These are phyloP conservation scores for Apis florea DNA, from an alignment of 1,140 invertebrate genomes.

Conservation along the genomic window DNA sequence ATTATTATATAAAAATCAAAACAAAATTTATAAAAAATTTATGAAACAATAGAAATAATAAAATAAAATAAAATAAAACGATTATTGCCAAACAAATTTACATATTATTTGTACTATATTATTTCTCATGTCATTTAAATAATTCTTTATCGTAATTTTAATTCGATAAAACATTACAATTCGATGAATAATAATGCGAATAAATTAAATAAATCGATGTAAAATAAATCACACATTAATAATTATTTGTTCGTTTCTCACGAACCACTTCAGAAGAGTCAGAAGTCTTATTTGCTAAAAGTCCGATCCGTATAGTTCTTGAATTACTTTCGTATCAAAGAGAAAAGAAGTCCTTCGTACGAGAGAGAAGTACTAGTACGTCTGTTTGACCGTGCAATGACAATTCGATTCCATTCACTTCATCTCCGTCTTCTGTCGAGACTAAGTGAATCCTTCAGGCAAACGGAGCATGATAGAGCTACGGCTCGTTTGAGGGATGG, in stretches of 20 bases:
- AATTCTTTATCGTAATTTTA: too few relatives aligned
- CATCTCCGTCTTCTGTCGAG: conserved; percentile 4
- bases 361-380: conserved; percentile 6
- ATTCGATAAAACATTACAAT: too few relatives aligned
- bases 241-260: not conserved
- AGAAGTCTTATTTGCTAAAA: not conserved
- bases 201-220: not conserved
- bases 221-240: not conserved
- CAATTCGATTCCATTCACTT: conserved; percentile 45
- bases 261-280: not conserved
- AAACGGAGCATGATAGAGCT: conserved; percentile 39
- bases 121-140: too few relatives aligned
- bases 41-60: too few relatives aligned
- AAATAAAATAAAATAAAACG: too few relatives aligned
- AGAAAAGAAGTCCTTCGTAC: not conserved
- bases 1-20: too few relatives aligned
- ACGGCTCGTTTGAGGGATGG: conserved; percentile 29
- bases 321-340: conserved; percentile 42
- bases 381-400: conserved; percentile 49
- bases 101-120: too few relatives aligned
- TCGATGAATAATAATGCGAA: too few relatives aligned
- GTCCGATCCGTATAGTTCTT: conserved; percentile 13
- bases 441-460: conserved; percentile 33
- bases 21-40: too few relatives aligned
- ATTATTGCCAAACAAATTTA: too few relatives aligned